Evolutionary conservation across 2,888 invertebrate genomes (phyloP).

Genomic region (Mesochorus sp.): DNA sequence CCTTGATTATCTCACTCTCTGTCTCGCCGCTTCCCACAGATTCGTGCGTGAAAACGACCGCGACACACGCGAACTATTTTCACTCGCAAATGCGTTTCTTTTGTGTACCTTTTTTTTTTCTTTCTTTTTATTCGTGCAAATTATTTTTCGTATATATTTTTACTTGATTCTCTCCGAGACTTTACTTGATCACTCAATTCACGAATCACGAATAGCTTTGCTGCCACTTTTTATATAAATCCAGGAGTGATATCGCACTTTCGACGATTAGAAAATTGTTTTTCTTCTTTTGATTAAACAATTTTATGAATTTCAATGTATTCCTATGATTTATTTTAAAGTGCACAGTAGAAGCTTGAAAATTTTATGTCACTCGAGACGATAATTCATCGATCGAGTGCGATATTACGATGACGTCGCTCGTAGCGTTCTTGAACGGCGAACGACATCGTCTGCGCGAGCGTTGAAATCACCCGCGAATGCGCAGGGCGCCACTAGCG

Average conservation of each 20-base stretch:
- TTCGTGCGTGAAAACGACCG: conserved; percentile 63
- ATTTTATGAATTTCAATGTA: not conserved
- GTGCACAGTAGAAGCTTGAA: not conserved
- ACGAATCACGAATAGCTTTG: not conserved
- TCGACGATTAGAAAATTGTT: not conserved
- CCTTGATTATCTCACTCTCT: conserved; percentile 50
- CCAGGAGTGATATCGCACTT: not conserved
- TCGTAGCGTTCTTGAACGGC: conserved; percentile 14
- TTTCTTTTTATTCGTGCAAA: not conserved
- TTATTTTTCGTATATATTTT: not conserved
- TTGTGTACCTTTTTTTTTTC: not conserved
- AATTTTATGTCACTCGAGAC: conserved; percentile 9
- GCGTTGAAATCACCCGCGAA: conserved; percentile 68
- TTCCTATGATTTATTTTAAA: not conserved
- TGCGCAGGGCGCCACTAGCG: not conserved
- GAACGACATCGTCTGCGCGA: conserved; percentile 67
- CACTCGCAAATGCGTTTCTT: conserved; percentile 38
- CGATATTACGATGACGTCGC: conserved; percentile 68
- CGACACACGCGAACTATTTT: conserved; percentile 62
- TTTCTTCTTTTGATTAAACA: not conserved
- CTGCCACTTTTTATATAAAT: too few relatives aligned
- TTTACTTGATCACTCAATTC: conserved; percentile 35
- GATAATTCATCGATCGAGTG: conserved; percentile 61
- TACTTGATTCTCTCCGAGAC: not conserved
- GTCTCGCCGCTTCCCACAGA: conserved; percentile 64